phyloP scores from a whole-genome alignment of 2,113 vertebrate species.

The Agelaius tricolor region DNA sequence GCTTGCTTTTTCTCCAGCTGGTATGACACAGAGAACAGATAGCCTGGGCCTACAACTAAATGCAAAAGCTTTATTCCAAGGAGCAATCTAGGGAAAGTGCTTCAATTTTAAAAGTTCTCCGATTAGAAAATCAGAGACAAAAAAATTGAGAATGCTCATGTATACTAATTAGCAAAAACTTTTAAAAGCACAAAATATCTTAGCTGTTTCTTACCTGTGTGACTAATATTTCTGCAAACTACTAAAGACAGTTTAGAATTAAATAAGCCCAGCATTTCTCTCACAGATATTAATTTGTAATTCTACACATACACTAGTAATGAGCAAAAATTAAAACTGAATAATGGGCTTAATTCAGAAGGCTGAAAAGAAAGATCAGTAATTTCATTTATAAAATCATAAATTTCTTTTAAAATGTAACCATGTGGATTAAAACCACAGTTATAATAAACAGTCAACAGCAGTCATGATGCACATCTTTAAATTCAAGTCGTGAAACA shows the following conservation, averaged over 20 bases:
- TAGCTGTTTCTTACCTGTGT: background rate
- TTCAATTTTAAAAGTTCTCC: background rate
- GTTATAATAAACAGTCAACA: background rate
- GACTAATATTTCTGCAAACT: background rate
- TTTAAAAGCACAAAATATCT: background rate
- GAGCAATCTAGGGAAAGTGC: background rate
- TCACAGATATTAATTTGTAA: background rate
- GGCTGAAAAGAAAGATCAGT: background rate
- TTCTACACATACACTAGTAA: background rate
- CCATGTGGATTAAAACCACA: background rate
- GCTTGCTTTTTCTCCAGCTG: constrained; percentile 20
- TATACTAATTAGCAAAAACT: background rate
- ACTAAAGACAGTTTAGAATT: background rate
- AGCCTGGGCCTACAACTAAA: background rate
- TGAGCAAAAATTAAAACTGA: background rate
- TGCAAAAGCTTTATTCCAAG: background rate
- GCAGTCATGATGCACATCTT: background rate
- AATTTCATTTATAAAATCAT: background rate
- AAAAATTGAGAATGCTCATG: background rate
- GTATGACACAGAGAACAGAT: background rate
- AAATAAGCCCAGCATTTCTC: background rate
- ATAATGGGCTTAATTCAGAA: background rate
- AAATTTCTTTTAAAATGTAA: background rate
- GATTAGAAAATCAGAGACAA: background rate
- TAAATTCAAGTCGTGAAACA: background rate